These are phyloP conservation scores for Brachionus sp. DNA, from an alignment of 1,140 invertebrate genomes.

Conservation along the genomic window DNA sequence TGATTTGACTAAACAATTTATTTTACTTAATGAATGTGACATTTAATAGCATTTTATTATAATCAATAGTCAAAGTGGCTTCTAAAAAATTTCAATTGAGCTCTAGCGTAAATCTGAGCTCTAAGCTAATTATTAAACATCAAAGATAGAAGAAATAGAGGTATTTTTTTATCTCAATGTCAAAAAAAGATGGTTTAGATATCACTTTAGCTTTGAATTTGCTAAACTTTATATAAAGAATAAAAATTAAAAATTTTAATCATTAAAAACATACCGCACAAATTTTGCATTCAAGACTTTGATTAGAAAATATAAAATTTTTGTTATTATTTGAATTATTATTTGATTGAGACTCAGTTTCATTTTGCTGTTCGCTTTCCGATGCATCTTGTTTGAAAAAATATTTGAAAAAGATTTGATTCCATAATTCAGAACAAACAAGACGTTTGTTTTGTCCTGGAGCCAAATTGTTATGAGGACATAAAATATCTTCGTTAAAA, in stretches of 20 bases:
- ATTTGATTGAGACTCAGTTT: background rate
- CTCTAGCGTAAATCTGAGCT: too few species aligned
- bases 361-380: background rate
- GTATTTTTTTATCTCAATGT: too few species aligned
- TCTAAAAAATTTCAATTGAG: too few species aligned
- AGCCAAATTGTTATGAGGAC: background rate
- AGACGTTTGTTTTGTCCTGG: background rate
- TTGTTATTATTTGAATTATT: background rate
- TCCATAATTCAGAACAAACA: constrained; percentile 4
- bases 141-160: too few species aligned
- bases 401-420: constrained; percentile 18
- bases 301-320: background rate
- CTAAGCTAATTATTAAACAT: too few species aligned
- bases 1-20: background rate
- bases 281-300: background rate
- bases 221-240: background rate
- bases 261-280: background rate
- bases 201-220: too few species aligned
- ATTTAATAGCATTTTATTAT: too few species aligned
- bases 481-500: constrained; percentile 9
- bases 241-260: background rate
- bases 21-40: background rate
- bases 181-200: too few species aligned
- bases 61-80: too few species aligned
- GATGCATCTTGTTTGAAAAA: background rate